Base-by-base conservation (phyloP, 1,140 invertebrate species). In the Drosophila cardini region DNA sequence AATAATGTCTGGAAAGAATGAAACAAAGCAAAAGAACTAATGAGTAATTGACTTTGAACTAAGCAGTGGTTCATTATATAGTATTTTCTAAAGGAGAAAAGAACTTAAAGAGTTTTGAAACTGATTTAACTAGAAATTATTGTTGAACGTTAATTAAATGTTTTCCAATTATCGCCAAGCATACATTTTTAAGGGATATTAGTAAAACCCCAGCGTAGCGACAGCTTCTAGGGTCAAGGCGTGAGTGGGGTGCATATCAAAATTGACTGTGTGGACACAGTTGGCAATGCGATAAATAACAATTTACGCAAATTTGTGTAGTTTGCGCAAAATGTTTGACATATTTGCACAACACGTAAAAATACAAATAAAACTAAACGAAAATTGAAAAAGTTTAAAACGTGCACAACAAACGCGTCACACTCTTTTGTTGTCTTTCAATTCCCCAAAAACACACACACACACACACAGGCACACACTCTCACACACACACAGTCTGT, bases 271-370 rank as follows among this genome's bases (percentile, higher is more conserved):
- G 36, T 72, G 45, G 36, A 63, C 56, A 72, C 78, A 72, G 45
- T 50, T 76, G 71, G 43, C 61, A 71, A 68, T 45, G 45, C 45
- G 45, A 40, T 45, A 72, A 43, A 36, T 45, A 46, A 46, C 50
- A 63, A 72, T 53, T 48, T 21, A 67, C 40, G 38, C 32, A 72
- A 64, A 65, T 34, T 65, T 42, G 15, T 52, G 10, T 32, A 48
- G 68, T 48, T 56, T 56, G 52, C 21, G 36, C 76, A 80, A 63
- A 26, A 68, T 76, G 57, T 53, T 57, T 42, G 67, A 75, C 50
- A 82, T 74, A 79, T 82, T 82, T 83, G 56, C 72, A 75, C 57
- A 72, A 43, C 45, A 57, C 74, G 32, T 70, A 64, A 52, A 57
- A 56, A 48, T 42, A 36, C 50, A 75, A 52, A 48, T 42, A 36